These are phyloP conservation scores for Nezara viridula DNA, from an alignment of 2,888 invertebrate genomes.

Conservation along the genomic window DNA sequence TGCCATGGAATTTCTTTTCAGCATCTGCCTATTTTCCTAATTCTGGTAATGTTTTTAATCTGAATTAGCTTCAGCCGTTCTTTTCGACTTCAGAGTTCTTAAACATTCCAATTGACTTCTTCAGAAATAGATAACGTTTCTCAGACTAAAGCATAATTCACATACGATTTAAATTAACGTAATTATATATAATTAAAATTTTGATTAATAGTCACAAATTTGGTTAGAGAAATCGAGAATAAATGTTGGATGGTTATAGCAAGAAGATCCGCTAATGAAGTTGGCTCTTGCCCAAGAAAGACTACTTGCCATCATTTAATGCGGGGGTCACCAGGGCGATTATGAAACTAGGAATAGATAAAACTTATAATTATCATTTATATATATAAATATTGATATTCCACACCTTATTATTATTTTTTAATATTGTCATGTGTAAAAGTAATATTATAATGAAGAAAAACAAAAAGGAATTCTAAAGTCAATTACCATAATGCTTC, in stretches of 20 bases:
- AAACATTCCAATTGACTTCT: not conserved
- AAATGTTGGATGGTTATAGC: not conserved
- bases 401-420: too few species aligned
- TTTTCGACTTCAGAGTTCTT: too few species aligned
- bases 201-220: slow-evolving; percentile 4
- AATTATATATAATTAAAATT: slow-evolving; percentile 1
- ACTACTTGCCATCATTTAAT: not conserved
- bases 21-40: too few species aligned
- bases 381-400: too few species aligned
- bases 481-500: too few species aligned
- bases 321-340: not conserved
- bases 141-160: not conserved
- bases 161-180: not conserved
- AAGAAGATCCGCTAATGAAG: not conserved
- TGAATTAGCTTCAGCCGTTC: too few species aligned
- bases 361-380: not conserved
- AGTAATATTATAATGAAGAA: too few species aligned
- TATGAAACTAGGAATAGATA: not conserved
- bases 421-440: too few species aligned
- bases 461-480: too few species aligned
- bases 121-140: not conserved
- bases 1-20: too few species aligned
- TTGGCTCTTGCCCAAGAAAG: not conserved
- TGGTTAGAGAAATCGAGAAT: not conserved
- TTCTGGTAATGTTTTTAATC: too few species aligned